Evolutionary conservation across 2,797 vertebrate species (phyloP).

Genomic region (Acipenser transmontanus): DNA sequence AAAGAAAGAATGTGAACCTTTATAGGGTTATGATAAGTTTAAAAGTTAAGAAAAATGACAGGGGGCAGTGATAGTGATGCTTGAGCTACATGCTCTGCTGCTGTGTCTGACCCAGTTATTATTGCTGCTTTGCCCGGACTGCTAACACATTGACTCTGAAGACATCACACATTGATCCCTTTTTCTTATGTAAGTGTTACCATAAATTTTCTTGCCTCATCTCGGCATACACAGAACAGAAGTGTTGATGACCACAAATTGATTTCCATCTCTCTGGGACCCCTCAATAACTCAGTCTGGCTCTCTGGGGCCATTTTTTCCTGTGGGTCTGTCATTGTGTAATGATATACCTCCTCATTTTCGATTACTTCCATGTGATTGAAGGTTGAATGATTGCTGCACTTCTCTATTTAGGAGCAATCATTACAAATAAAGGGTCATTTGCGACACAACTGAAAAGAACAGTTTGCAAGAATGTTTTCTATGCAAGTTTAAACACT

Average conservation of each 20-base stretch:
- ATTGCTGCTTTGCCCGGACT: background rate
- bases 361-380: background rate
- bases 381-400: background rate
- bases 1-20: too few relatives aligned
- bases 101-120: too few relatives aligned
- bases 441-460: background rate
- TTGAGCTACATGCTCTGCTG: too few relatives aligned
- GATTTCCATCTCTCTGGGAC: background rate
- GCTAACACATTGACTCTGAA: background rate
- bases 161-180: background rate
- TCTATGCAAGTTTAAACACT: too few relatives aligned
- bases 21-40: too few relatives aligned
- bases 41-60: too few relatives aligned
- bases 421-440: background rate
- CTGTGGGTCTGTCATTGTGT: background rate
- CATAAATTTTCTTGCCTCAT: background rate
- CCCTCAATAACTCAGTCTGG: background rate
- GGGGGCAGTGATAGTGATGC: too few relatives aligned
- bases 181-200: background rate
- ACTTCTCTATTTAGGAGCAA: background rate
- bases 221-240: background rate
- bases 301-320: background rate
- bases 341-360: background rate
- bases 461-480: too few relatives aligned
- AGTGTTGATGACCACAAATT: background rate